A percentile compares a stretch with the other conserved stretches of the same genome.
Conservation (phyloP, 2,888 invertebrate species). For the Leuctra nigra region DNA sequence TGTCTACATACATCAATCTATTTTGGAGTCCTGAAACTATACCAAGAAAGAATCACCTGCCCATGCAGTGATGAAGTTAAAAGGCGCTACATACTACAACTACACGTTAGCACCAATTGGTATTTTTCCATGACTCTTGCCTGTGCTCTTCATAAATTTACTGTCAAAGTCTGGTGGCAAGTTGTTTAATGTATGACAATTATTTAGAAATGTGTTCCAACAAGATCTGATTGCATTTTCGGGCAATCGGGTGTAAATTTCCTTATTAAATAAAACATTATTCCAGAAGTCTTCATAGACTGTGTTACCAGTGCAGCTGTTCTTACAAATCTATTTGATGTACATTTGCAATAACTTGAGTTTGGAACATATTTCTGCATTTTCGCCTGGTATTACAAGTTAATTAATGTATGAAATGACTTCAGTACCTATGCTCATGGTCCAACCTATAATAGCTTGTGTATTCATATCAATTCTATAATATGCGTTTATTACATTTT, state of each 20-base stretch:
- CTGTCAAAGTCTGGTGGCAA: constrained; percentile 23
- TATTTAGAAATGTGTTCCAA: constrained; percentile 27
- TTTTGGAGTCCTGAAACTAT: constrained; percentile 25
- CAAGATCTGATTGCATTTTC: constrained; percentile 11
- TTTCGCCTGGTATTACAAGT: not conserved
- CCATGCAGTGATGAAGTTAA: no score
- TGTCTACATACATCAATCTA: constrained; percentile 24
- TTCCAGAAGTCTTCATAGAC: not conserved
- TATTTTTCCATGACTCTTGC: constrained; percentile 26
- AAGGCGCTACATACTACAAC: no score
- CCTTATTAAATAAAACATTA: no score
- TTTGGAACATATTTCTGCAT: constrained; percentile 27
- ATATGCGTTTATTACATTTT: constrained; percentile 26
- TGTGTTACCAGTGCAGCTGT: constrained; percentile 24
- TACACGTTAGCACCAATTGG: constrained; percentile 14
- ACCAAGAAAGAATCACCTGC: constrained; percentile 18
- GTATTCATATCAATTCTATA: constrained; percentile 27
- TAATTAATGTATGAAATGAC: not conserved
- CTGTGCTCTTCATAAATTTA: constrained; percentile 21
- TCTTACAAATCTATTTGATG: not conserved
- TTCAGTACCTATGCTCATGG: constrained; percentile 19
- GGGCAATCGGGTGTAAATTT: no score
- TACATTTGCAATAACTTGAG: no score
- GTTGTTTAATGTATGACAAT: constrained; percentile 13
- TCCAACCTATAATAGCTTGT: constrained; percentile 25